Evolutionary conservation across 2,888 invertebrate species (phyloP).

Genomic region (Lithophane leautieri): DNA sequence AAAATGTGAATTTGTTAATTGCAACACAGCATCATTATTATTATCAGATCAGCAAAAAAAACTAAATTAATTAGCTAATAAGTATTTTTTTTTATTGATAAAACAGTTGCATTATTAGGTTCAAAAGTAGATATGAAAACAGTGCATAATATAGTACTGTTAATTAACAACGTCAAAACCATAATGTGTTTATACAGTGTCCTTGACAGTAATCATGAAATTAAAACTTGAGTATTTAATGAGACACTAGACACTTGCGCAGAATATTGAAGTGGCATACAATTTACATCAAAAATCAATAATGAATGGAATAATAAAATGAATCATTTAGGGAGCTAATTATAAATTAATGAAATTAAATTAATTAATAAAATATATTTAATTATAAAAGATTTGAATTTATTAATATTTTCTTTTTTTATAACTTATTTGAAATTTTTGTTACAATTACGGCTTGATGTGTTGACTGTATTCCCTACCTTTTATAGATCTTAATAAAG

Average conservation of each 20-base stretch:
- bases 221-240: not conserved
- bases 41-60: not conserved
- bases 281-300: not conserved
- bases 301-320: not conserved
- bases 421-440: not conserved
- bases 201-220: conserved; percentile 35
- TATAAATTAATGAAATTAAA: too few relatives aligned
- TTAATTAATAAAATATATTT: too few relatives aligned
- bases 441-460: not conserved
- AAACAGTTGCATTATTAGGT: not conserved
- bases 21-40: not conserved
- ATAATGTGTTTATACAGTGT: not conserved
- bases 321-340: not conserved
- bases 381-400: not conserved
- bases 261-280: conserved; percentile 11
- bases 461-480: not conserved
- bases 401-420: not conserved
- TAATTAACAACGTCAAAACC: conserved; percentile 15
- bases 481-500: not conserved
- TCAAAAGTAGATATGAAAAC: not conserved
- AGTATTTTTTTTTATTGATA: not conserved
- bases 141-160: not conserved
- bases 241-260: not conserved
- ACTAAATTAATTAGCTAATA: not conserved
- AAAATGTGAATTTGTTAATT: not conserved